Percentiles rank a stretch among this genome's conserved stretches.
Conservation (phyloP, 1,140 invertebrate species). For the Heliconius congener region DNA sequence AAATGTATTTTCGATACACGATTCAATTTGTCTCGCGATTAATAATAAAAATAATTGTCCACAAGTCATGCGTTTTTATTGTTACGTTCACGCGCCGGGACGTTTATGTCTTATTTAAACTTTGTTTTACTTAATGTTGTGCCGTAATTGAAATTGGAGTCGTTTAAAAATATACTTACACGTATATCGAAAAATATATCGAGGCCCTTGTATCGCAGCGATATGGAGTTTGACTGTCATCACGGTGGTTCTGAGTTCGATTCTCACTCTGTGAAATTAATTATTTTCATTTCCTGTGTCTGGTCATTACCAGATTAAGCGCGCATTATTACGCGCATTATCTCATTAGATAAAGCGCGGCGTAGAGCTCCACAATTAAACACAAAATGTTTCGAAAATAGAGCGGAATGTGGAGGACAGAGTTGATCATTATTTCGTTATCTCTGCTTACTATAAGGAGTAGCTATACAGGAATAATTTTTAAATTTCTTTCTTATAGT, state of each 20-base stretch:
- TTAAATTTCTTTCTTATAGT: too few relatives aligned
- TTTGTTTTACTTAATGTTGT: constrained; percentile 17
- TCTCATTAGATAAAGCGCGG: not conserved
- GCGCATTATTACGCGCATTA: too few relatives aligned
- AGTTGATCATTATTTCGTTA: too few relatives aligned
- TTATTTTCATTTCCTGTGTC: not conserved
- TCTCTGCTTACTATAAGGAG: too few relatives aligned
- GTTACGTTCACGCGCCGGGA: not conserved
- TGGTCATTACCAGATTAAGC: not conserved
- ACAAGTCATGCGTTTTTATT: not conserved
- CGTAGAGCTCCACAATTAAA: not conserved
- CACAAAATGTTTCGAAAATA: too few relatives aligned
- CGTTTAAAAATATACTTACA: not conserved
- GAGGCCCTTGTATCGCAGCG: not conserved
- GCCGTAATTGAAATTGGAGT: not conserved
- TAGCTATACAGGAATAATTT: too few relatives aligned
- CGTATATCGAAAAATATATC: not conserved
- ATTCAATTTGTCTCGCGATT: constrained; percentile 3
- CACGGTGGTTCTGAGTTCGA: not conserved
- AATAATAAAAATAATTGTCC: not conserved
- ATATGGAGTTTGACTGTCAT: not conserved
- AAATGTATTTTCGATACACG: constrained; percentile 9
- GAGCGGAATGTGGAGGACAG: too few relatives aligned
- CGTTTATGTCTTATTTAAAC: constrained; percentile 9
- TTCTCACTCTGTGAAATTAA: not conserved